phyloP scores from a whole-genome alignment of 1,140 invertebrate species.

The Drosophila parvula region DNA sequence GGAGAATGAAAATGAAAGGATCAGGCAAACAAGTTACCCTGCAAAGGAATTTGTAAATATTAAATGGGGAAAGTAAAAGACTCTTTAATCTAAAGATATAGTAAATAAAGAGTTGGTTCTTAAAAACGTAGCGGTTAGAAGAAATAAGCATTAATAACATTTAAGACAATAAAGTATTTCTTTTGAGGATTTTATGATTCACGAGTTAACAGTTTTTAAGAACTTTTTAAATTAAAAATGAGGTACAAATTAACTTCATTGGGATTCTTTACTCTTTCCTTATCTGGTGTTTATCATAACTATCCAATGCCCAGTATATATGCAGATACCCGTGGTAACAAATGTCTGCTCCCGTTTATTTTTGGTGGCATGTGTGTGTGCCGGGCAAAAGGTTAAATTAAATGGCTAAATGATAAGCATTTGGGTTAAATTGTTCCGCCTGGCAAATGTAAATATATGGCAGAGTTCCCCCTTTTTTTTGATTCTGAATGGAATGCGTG shows the following conservation, averaged over 20 bases:
- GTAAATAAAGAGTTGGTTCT: too few relatives aligned
- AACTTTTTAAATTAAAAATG: fast-evolving
- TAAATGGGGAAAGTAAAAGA: not conserved
- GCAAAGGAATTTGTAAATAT: not conserved
- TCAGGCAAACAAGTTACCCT: not conserved
- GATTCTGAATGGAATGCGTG: constrained; percentile 40
- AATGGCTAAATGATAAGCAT: constrained; percentile 83
- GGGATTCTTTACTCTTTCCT: too few relatives aligned
- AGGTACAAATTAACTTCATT: not conserved
- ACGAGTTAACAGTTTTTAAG: not conserved
- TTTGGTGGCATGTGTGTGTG: constrained; percentile 42
- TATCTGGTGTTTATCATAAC: not conserved
- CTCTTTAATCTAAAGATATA: too few relatives aligned
- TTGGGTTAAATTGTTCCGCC: constrained; percentile 75
- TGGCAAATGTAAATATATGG: constrained; percentile 45
- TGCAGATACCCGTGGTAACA: not conserved
- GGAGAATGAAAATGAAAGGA: not conserved
- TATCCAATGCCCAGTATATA: not conserved
- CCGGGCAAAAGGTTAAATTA: constrained; percentile 79
- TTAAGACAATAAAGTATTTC: too few relatives aligned
- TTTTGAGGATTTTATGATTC: too few relatives aligned
- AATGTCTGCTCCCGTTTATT: constrained; percentile 29
- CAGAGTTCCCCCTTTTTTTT: constrained; percentile 20
- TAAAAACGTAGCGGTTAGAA: too few relatives aligned
- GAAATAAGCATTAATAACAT: too few relatives aligned